Conservation (phyloP, 53 echinoderm and acorn worm genomes). For the Apostichopus leukothele region DNA sequence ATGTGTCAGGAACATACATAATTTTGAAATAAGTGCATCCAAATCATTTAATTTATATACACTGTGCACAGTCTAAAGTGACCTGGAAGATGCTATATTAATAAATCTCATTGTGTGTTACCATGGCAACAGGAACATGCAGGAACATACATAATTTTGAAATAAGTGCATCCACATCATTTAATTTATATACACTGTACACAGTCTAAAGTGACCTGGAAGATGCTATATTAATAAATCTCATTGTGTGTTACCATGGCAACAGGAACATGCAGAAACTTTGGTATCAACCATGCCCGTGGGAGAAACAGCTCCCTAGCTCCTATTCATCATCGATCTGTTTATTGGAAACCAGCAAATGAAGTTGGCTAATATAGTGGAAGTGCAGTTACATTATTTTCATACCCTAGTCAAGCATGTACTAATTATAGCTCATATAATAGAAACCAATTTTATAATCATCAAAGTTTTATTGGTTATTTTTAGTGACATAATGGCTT, state of each 20-base stretch:
- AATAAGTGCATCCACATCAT: too few relatives aligned
- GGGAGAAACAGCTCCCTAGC: not conserved
- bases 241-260: not conserved
- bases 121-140: not conserved
- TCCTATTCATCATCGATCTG: not conserved
- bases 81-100: not conserved
- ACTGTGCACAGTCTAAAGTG: too few relatives aligned
- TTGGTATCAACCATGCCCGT: not conserved
- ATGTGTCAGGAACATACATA: too few relatives aligned
- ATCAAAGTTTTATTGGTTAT: too few relatives aligned
- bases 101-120: not conserved
- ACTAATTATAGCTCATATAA: not conserved
- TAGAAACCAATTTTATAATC: too few relatives aligned
- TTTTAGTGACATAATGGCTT: too few relatives aligned
- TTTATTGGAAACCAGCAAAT: not conserved
- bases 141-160: too few relatives aligned
- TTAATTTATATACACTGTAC: too few relatives aligned
- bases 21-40: too few relatives aligned
- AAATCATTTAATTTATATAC: too few relatives aligned
- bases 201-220: too few relatives aligned
- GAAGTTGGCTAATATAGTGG: not conserved
- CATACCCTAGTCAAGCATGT: not conserved
- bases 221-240: not conserved
- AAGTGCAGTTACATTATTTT: not conserved
- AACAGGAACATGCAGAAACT: not conserved